A percentile compares a stretch with the other conserved stretches of the same genome.
Conservation (phyloP, 53 echinoderm and acorn worm genomes). For the Apostichopus leukothele region DNA sequence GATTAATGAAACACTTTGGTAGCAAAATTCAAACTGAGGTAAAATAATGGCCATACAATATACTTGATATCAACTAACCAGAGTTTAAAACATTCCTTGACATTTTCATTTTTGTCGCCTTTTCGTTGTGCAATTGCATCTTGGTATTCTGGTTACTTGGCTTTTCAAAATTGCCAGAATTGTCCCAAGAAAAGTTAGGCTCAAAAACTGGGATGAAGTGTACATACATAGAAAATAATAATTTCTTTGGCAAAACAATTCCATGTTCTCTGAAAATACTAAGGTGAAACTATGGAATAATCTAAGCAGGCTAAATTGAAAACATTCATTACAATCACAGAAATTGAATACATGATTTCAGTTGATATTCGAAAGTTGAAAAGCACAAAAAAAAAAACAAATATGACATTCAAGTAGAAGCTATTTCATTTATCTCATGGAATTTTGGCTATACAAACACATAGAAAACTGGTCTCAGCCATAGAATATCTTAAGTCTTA, state of each 20-base stretch:
- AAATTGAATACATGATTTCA: constrained; percentile 42
- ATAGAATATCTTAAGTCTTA: background rate
- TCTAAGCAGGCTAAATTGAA: constrained; percentile 10
- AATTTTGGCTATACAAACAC: background rate
- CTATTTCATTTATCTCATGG: background rate
- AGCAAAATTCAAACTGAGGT: constrained; percentile 10
- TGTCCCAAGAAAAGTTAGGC: too few relatives aligned
- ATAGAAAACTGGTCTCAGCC: background rate
- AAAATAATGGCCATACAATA: background rate
- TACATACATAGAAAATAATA: background rate
- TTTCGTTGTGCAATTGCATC: background rate
- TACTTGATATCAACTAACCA: background rate
- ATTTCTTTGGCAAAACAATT: background rate
- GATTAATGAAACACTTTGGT: constrained; percentile 22
- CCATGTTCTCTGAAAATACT: background rate
- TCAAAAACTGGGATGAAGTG: background rate
- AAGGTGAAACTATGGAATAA: constrained; percentile 9
- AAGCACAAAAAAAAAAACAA: background rate
- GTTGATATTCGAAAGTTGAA: background rate
- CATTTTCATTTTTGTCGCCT: background rate
- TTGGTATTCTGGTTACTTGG: background rate
- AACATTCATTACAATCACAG: background rate
- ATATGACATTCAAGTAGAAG: background rate
- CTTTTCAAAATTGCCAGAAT: background rate
- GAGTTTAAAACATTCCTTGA: background rate